These are phyloP conservation scores for Ricordea florida DNA, from an alignment of 92 coral and sea anemone genomes.

Conservation along the genomic window DNA sequence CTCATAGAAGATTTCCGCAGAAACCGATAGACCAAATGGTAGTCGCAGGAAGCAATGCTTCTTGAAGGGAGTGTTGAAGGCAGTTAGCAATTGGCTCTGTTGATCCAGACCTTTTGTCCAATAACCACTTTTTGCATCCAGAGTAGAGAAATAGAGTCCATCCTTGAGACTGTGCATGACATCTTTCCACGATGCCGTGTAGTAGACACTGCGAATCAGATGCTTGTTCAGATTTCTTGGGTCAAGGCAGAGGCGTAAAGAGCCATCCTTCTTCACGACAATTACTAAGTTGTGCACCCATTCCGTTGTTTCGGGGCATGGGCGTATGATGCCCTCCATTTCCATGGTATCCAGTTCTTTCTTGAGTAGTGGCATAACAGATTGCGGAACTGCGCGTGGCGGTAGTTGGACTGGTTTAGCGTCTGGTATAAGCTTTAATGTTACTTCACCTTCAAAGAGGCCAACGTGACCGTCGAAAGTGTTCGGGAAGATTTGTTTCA, in stretches of 20 bases:
- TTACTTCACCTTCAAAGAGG: conserved; percentile 45
- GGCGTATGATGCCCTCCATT: conserved; percentile 55
- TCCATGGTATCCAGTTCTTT: conserved; percentile 64
- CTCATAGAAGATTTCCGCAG: conserved; percentile 45
- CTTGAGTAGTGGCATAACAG: conserved; percentile 51
- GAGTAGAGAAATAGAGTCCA: too few species aligned
- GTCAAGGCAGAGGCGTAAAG: conserved; percentile 60
- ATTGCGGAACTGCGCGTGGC: conserved; percentile 58
- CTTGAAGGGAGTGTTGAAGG: too few species aligned
- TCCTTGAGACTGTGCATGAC: too few species aligned
- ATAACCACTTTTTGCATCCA: too few species aligned
- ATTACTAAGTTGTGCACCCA: conserved; percentile 65
- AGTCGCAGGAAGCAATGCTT: too few species aligned
- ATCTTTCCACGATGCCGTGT: too few species aligned
- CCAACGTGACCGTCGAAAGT: too few species aligned
- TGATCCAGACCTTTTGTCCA: too few species aligned
- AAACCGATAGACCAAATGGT: too few species aligned
- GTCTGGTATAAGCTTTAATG: conserved; percentile 41
- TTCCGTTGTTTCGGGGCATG: conserved; percentile 68
- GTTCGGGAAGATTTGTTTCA: too few species aligned
- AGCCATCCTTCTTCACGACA: conserved; percentile 49
- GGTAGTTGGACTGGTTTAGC: conserved; percentile 52
- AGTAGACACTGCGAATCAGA: neutral
- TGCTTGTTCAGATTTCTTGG: conserved; percentile 30
- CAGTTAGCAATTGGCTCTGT: too few species aligned